phyloP scores from a whole-genome alignment of 2,113 vertebrate species.

The Cariama cristata region DNA sequence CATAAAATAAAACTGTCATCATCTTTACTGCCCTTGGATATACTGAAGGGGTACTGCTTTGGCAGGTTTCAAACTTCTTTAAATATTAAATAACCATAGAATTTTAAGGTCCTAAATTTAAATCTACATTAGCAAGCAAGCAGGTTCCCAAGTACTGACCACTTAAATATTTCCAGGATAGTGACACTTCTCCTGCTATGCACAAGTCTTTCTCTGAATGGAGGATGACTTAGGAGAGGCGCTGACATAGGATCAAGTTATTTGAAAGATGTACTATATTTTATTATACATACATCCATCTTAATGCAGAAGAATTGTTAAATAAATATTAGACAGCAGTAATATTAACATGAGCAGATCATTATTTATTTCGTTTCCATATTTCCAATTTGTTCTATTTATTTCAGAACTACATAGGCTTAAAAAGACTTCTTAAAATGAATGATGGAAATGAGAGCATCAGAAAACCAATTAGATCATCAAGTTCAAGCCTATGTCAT shows the following conservation, averaged over 20 bases:
- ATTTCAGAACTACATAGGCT: background rate
- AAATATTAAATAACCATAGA: background rate
- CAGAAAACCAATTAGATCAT: background rate
- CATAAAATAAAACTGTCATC: background rate
- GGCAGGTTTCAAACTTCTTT: background rate
- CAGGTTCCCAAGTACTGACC: background rate
- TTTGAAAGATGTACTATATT: background rate
- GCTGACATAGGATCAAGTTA: background rate
- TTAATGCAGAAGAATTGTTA: background rate
- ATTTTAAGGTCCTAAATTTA: background rate
- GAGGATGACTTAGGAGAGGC: background rate
- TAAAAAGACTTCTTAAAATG: background rate
- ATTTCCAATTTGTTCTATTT: constrained; percentile 33
- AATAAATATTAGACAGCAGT: background rate
- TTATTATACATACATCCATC: background rate
- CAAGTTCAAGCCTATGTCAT: background rate
- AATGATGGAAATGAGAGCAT: background rate
- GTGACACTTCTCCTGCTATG: background rate
- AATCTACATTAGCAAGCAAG: background rate
- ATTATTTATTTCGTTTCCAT: constrained; percentile 19
- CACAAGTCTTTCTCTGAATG: background rate
- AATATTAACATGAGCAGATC: background rate
- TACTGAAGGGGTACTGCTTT: background rate
- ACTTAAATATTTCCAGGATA: background rate
- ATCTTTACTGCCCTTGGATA: background rate